These are phyloP conservation scores for Ceyx melanurus DNA, from an alignment of 2,113 vertebrate genomes.

Conservation along the genomic window DNA sequence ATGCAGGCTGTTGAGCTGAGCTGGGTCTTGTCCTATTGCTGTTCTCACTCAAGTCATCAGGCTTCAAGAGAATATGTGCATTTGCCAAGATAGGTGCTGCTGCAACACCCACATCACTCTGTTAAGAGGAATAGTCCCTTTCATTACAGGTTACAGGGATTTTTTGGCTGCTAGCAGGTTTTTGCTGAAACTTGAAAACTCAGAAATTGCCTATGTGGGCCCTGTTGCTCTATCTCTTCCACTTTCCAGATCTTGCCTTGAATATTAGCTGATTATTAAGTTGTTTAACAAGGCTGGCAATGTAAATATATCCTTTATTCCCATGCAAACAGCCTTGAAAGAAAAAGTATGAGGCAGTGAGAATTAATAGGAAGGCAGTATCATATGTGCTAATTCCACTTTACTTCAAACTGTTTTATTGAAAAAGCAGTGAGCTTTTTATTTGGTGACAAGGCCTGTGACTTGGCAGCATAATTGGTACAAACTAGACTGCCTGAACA, in stretches of 20 bases:
- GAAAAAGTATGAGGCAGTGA: neutral
- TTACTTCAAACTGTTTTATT: neutral
- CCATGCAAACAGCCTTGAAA: neutral
- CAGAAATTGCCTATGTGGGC: neutral
- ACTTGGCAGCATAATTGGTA: neutral
- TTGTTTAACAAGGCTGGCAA: neutral
- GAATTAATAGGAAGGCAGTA: neutral
- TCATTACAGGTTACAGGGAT: neutral
- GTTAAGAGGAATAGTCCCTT: neutral
- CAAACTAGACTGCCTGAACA: neutral
- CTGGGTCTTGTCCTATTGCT: neutral
- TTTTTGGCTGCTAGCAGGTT: neutral
- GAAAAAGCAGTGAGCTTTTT: slow-evolving; percentile 10
- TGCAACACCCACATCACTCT: neutral
- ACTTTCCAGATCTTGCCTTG: neutral
- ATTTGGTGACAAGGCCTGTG: neutral
- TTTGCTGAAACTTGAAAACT: slow-evolving; percentile 31
- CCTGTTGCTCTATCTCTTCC: neutral
- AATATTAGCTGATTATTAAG: neutral
- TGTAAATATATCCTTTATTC: neutral
- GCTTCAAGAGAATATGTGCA: neutral
- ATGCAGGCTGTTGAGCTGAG: neutral
- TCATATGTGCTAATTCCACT: neutral
- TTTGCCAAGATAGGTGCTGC: neutral
- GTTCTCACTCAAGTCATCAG: neutral